Conservation (phyloP, 2,888 invertebrate species). For the Prosopocoilus inquinatus region DNA sequence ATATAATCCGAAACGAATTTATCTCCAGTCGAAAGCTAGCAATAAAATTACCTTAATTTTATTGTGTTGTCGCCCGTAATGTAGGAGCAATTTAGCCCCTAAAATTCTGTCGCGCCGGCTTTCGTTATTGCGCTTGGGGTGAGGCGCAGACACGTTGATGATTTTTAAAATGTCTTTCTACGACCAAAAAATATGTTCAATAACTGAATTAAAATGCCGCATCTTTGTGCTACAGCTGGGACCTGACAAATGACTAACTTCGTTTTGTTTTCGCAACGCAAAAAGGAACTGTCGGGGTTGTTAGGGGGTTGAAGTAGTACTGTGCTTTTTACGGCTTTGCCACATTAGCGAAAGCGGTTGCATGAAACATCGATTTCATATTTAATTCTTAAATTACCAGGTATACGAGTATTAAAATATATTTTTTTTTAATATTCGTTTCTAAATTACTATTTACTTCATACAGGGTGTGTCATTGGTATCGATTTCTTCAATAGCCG, state of each 20-base stretch:
- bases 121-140: constrained; percentile 20
- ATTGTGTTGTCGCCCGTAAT: constrained; percentile 14
- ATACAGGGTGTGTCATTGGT: no score
- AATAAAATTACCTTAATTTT: constrained; percentile 22
- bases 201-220: constrained; percentile 52
- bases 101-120: constrained; percentile 21
- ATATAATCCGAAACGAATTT: neutral
- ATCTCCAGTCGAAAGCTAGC: neutral
- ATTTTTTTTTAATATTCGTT: no score
- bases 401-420: no score
- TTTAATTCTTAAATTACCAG: neutral
- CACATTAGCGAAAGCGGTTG: neutral
- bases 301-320: constrained; percentile 23
- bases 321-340: neutral
- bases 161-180: constrained; percentile 51
- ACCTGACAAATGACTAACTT: constrained; percentile 51
- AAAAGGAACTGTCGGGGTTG: constrained; percentile 42
- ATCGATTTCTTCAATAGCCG: no score
- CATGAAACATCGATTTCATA: neutral
- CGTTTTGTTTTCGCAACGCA: constrained; percentile 43
- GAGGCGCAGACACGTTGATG: constrained; percentile 41
- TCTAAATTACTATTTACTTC: no score
- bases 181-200: constrained; percentile 51
- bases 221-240: constrained; percentile 36
- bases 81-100: constrained; percentile 21